Evolutionary conservation across 2,797 vertebrate genomes (phyloP), one percentile per base, ranked within the genome.

Genomic region (Manis pentadactyla): DNA sequence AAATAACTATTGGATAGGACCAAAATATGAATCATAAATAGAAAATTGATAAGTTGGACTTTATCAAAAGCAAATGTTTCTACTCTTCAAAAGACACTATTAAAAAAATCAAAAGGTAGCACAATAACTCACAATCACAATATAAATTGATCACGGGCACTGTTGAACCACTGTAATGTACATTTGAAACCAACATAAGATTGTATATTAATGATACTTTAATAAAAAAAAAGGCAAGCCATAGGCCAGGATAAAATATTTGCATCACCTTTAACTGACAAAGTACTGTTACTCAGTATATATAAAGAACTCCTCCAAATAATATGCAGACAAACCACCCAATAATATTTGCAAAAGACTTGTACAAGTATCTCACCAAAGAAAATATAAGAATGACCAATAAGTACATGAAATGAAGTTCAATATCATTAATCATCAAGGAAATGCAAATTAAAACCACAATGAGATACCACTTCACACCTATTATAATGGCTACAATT

Each of bases 401-500:
- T 89, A 69, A 39, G 9, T 27, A 39, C 5, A 18, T 69, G 23
- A 81, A 81, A 82, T 83, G 14, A 91, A 57, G 37, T 23, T 57
- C 39, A 59, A 37, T 59, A 39, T 82, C 53, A 69, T 82, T 82
- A 68, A 59, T 86, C 11, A 86, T 64, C 75, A 87, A 8, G 27
- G 31, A 85, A 90, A 87, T 82, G 53, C 27, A 93, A 89, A 82
- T 75, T 75, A 86, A 96, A 82, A 55, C 17, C 86, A 90, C 21
- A 93, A 19, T 46, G 23, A 93, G 19, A 55, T 77, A 82, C 8
- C 46, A 49, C 19, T 64, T 68, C n/a, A 59, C 6, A 87, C 39
- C 27, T 93, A 49, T 49, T 93, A 78, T 63, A 78, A 78, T 84
- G 12, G n/a, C 7, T 37, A 71, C 29, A 93, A 84, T 53, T 69